Conservation (phyloP, 2,113 vertebrate genomes). For the Isurus oxyrinchus region DNA sequence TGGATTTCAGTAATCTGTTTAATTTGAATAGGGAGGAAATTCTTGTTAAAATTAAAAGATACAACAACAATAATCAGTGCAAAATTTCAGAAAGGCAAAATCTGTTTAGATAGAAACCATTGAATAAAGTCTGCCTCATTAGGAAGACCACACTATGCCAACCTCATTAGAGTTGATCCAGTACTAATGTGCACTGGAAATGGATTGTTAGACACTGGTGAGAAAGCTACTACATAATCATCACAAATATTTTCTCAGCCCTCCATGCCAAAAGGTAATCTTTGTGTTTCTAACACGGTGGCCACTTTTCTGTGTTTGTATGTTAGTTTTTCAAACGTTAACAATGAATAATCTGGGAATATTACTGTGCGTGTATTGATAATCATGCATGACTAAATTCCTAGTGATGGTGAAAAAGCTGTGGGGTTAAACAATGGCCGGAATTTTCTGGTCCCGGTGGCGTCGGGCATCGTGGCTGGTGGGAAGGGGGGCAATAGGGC, state of each 20-base stretch:
- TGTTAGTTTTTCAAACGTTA: neutral
- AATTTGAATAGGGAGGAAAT: neutral
- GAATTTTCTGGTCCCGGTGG: no score
- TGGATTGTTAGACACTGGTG: conserved; percentile 25
- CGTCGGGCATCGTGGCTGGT: no score
- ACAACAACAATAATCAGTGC: neutral
- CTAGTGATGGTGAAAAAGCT: neutral
- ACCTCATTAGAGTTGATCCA: conserved; percentile 22
- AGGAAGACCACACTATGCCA: neutral
- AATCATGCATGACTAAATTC: neutral
- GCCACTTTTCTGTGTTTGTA: neutral
- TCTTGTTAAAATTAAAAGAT: conserved; percentile 22
- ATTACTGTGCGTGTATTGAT: neutral
- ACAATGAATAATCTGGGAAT: neutral
- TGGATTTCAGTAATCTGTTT: neutral
- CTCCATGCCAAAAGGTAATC: neutral
- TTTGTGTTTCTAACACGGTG: neutral
- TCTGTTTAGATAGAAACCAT: neutral
- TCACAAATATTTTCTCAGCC: neutral
- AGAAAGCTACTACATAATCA: neutral
- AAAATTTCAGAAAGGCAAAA: neutral
- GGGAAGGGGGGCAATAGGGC: no score
- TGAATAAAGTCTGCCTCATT: conserved; percentile 28
- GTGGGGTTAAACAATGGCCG: neutral
- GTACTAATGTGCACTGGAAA: neutral